Conservation (phyloP, 2,797 vertebrate genomes). For the Melanogrammus aeglefinus region DNA sequence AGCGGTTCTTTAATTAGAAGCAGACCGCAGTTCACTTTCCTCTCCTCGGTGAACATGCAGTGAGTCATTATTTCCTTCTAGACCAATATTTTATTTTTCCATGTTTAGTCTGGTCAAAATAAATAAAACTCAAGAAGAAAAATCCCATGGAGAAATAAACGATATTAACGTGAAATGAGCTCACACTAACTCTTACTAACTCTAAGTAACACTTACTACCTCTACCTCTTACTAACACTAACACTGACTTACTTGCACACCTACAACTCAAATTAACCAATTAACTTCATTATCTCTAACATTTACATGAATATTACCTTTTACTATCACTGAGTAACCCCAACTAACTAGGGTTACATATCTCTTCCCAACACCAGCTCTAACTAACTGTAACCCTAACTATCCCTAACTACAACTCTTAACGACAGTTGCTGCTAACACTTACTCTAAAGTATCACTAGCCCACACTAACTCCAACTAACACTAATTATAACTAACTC, state of each 20-base stretch:
- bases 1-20: constrained; percentile 57
- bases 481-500: background rate
- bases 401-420: background rate
- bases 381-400: background rate
- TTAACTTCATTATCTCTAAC: too few relatives aligned
- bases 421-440: background rate
- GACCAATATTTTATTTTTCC: constrained; percentile 34
- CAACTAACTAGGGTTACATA: too few relatives aligned
- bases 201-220: too few relatives aligned
- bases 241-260: too few relatives aligned
- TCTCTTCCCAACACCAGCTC: too few relatives aligned
- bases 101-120: constrained; percentile 18
- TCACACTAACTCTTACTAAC: background rate
- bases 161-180: background rate
- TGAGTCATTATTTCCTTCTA: constrained; percentile 51
- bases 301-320: too few relatives aligned
- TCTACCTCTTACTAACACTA: too few relatives aligned
- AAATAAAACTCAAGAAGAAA: background rate
- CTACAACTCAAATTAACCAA: too few relatives aligned
- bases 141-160: background rate
- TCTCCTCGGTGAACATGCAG: constrained; percentile 33
- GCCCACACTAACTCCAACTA: background rate
- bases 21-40: constrained; percentile 56
- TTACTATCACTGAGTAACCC: too few relatives aligned
- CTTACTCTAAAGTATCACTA: background rate